Evolutionary conservation across 2,797 vertebrate genomes (phyloP), one percentile per base, ranked within the genome.

Genomic region (Pangasius djambal): DNA sequence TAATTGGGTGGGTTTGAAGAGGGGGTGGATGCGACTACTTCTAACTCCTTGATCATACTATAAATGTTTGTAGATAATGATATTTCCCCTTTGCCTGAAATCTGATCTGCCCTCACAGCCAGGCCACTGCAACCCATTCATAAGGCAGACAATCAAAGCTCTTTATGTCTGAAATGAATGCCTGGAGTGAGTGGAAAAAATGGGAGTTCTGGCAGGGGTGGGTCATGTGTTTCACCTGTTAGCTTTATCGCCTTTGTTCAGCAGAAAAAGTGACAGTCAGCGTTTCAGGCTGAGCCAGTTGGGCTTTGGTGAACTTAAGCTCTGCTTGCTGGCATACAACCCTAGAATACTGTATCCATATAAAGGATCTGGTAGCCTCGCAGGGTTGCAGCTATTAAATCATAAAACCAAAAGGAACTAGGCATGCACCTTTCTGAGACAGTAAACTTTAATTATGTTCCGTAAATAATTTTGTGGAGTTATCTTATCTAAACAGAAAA

Each of bases 181-280:
- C 75, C 20, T 57, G 89, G 57, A 55, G 34, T 84, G 89, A 93
- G 89, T 8, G 37, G 37, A 37, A 87, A 84, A 91, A 89, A 89
- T 79, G 34, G 28, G 82, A 85, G 83, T 82, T 93, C 92, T 82
- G 59, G 6, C 75, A 70, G 70, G 79, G 22, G 59, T 74, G 70
- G 63, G 81, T 28, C 5, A n/a, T 65, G 70, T 5, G 44, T 37
- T 82, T 92, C 92, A 84, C 90, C 90, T 93, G 87, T 28, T 93
- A 89, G 87, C 90, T 85, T 92, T 94, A 90, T 94, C 89, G 91
- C 34, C 89, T 93, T 90, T 10, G 92, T 90, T 96, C 92, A 93
- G 93, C 94, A 95, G 93, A 92, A 95, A 95, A 95, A 96, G 74
- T 37, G 91, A 93, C 91, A 86, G 92, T 95, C 94, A 96, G 94